phyloP scores from a whole-genome alignment of 2,797 vertebrate species.

The Rhabdophis nuchalis region DNA sequence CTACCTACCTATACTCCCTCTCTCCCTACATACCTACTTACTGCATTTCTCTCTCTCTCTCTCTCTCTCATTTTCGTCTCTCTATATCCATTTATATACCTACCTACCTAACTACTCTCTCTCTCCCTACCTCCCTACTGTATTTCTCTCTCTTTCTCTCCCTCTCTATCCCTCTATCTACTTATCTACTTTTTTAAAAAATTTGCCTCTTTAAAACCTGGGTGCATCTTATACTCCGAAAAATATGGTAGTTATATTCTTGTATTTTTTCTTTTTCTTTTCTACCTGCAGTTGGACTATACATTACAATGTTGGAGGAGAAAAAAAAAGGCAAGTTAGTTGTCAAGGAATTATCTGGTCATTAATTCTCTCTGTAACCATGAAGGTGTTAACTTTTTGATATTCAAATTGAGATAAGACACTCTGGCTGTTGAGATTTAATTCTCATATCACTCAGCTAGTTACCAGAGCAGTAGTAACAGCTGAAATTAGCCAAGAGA shows the following conservation, averaged over 20 bases:
- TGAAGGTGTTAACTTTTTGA: not conserved
- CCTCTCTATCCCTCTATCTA: too few species aligned
- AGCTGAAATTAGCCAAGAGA: not conserved
- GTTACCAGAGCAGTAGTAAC: not conserved
- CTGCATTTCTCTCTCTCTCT: too few species aligned
- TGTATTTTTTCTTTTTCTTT: not conserved
- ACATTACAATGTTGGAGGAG: not conserved
- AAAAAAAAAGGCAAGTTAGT: not conserved
- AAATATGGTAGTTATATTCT: not conserved
- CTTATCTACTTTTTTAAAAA: too few species aligned
- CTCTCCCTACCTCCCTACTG: too few species aligned
- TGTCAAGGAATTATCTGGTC: not conserved
- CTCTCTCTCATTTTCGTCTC: too few species aligned
- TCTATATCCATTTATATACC: too few species aligned
- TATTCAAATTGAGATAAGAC: not conserved
- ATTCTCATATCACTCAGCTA: not conserved
- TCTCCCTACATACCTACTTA: too few species aligned
- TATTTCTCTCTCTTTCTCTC: too few species aligned
- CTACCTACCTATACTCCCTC: too few species aligned
- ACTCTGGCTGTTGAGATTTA: not conserved
- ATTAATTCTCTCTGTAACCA: not conserved
- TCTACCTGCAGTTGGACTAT: not conserved
- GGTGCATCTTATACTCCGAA: too few species aligned
- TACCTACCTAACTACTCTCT: too few species aligned
- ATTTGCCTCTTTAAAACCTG: too few species aligned